Evolutionary conservation across 1,140 invertebrate species (phyloP).

Genomic region (Tribolium castaneum): DNA sequence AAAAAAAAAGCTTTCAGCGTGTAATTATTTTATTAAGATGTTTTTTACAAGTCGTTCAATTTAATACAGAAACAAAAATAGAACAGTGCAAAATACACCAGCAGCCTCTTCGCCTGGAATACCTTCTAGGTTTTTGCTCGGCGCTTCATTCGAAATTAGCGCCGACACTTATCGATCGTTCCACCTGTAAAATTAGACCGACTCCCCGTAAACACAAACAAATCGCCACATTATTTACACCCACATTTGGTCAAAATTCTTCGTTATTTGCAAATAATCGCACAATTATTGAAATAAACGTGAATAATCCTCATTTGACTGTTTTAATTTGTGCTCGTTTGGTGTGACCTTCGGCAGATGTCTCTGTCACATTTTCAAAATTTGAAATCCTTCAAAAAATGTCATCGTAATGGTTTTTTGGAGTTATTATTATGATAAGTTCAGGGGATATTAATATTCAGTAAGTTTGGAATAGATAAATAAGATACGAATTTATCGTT

Average conservation of each 20-base stretch:
- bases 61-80: too few species aligned
- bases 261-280: constrained; percentile 21
- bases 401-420: background rate
- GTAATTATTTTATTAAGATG: too few species aligned
- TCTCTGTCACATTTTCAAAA: background rate
- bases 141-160: background rate
- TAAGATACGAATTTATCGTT: background rate
- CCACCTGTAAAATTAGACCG: background rate
- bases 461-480: background rate
- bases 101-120: too few species aligned
- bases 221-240: background rate
- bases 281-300: background rate
- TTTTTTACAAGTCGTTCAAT: too few species aligned
- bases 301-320: constrained; percentile 9
- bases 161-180: constrained; percentile 1
- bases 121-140: too few species aligned
- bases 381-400: constrained; percentile 3
- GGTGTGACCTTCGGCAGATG: constrained; percentile 11
- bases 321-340: background rate
- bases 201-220: constrained; percentile 11
- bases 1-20: too few species aligned
- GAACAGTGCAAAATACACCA: too few species aligned
- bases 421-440: constrained; percentile 1
- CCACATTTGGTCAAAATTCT: constrained; percentile 15
- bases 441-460: constrained; percentile 5